A percentile compares a stretch with the other conserved stretches of the same genome.
Conservation (phyloP, 2,113 vertebrate genomes). For the Upupa epops region DNA sequence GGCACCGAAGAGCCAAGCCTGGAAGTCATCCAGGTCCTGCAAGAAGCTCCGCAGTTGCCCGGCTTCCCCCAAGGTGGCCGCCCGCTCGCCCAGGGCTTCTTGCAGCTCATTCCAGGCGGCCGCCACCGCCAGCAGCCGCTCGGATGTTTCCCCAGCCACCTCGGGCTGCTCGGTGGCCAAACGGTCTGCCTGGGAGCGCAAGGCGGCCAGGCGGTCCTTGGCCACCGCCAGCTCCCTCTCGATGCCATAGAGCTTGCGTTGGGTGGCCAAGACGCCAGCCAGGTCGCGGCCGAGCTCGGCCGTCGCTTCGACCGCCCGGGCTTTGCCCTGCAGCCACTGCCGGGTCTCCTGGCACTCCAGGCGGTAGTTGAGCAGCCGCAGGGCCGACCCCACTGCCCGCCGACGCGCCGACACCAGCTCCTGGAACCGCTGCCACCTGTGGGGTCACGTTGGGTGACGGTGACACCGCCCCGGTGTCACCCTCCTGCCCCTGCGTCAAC, state of each 20-base stretch:
- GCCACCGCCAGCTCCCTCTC: constrained; percentile 89
- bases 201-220: constrained; percentile 75
- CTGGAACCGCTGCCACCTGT: constrained; percentile 89
- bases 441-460: rapidly evolving
- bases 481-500: rapidly evolving
- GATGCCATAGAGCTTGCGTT: constrained; percentile 91
- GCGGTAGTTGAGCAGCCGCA: constrained; percentile 88
- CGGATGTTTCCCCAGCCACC: constrained; percentile 75
- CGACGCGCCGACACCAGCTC: constrained; percentile 82
- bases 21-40: constrained; percentile 93
- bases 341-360: constrained; percentile 91
- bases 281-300: constrained; percentile 89
- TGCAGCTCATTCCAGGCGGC: constrained; percentile 84
- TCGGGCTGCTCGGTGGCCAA: constrained; percentile 84
- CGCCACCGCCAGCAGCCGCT: constrained; percentile 63
- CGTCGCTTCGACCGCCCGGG: constrained; percentile 85
- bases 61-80: constrained; percentile 88
- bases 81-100: constrained; percentile 79
- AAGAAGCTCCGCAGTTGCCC: constrained; percentile 94
- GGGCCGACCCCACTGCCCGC: constrained; percentile 82
- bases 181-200: constrained; percentile 79
- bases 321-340: constrained; percentile 91
- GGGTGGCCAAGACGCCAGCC: constrained; percentile 88
- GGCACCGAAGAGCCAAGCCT: constrained; percentile 89
- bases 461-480: rapidly evolving